These are phyloP conservation scores for Pongo abelii DNA, from an alignment of 2,113 vertebrate genomes.

Conservation along the genomic window DNA sequence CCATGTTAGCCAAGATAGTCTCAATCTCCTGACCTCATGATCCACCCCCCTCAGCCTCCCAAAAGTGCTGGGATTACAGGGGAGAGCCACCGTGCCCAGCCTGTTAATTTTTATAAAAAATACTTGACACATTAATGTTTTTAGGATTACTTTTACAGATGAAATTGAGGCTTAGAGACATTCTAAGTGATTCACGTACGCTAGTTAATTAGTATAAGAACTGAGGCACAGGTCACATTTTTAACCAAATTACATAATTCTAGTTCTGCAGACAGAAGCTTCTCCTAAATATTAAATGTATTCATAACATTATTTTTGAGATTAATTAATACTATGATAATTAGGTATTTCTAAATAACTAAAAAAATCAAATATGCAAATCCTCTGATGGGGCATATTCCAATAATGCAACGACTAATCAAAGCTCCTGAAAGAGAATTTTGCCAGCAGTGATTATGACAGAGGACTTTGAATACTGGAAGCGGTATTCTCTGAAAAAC, in stretches of 20 bases:
- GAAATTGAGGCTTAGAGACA: neutral
- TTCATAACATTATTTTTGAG: neutral
- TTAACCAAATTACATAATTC: neutral
- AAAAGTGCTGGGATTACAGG: too few relatives aligned
- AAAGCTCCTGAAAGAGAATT: too few relatives aligned
- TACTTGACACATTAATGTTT: neutral
- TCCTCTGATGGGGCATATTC: neutral
- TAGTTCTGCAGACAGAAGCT: neutral
- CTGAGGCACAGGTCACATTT: neutral
- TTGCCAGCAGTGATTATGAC: fast-evolving
- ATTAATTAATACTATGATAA: neutral
- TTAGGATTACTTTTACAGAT: neutral
- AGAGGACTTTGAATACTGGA: neutral
- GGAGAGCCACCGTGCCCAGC: too few relatives aligned
- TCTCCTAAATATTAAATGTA: neutral
- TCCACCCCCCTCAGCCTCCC: too few relatives aligned
- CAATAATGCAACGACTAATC: neutral
- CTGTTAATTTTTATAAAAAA: neutral
- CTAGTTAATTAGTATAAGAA: neutral
- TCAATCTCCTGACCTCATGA: too few relatives aligned
- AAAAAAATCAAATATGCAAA: neutral
- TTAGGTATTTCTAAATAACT: neutral
- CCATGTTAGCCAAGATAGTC: too few relatives aligned
- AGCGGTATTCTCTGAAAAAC: neutral
- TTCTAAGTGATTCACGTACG: neutral